phyloP scores from a whole-genome alignment of 2,113 vertebrate genomes.

The Cairina moschata region DNA sequence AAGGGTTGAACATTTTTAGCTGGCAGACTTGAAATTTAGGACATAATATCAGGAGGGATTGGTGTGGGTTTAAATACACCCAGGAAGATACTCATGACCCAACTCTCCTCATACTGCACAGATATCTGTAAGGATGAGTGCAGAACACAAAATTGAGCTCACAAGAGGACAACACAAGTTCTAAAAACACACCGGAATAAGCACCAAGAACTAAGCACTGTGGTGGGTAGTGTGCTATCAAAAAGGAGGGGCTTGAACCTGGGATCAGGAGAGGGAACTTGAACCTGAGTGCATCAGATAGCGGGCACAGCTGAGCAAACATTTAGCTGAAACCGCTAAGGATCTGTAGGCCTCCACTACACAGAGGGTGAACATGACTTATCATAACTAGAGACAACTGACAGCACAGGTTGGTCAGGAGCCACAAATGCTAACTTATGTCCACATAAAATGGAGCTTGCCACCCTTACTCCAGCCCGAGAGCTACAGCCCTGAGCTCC shows the following conservation, averaged over 20 bases:
- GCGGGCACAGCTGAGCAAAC: background rate
- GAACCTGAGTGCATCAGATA: background rate
- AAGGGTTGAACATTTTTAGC: background rate
- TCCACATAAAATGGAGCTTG: background rate
- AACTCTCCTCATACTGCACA: background rate
- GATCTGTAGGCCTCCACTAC: background rate
- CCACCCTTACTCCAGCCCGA: background rate
- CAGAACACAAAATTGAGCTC: background rate
- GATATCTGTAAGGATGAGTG: background rate
- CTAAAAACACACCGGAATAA: background rate
- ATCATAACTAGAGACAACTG: background rate
- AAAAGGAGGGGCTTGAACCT: background rate
- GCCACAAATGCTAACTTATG: background rate
- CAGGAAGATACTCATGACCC: background rate
- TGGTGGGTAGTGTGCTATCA: background rate
- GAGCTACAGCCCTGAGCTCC: background rate
- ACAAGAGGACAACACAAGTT: background rate
- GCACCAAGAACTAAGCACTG: background rate
- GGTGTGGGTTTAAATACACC: background rate
- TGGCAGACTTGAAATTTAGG: background rate
- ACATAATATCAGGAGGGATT: background rate
- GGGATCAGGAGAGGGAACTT: background rate
- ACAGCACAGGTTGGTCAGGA: background rate
- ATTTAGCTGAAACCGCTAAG: background rate
- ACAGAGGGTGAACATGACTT: background rate